A percentile compares a stretch with the other conserved stretches of the same genome.
Conservation (phyloP, 2,113 vertebrate genomes). For the Emydura subglobosa region DNA sequence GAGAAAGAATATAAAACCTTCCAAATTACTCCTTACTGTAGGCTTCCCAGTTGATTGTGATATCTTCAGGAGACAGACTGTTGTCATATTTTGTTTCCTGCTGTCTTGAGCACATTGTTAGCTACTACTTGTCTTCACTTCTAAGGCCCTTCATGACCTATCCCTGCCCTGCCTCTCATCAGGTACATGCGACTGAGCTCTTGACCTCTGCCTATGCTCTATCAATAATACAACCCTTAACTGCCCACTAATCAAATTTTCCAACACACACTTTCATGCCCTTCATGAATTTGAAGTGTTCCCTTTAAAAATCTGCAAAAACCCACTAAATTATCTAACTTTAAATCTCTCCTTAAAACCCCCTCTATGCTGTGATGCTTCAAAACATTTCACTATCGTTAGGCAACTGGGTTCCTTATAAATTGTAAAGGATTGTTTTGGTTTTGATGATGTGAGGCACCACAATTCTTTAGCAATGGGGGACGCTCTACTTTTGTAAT, state of each 20-base stretch:
- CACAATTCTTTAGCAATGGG: neutral
- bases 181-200: neutral
- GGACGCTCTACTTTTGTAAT: constrained; percentile 28
- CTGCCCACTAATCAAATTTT: neutral
- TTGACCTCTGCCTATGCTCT: neutral
- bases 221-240: neutral
- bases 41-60: neutral
- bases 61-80: neutral
- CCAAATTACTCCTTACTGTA: neutral
- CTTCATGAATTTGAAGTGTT: neutral
- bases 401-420: neutral
- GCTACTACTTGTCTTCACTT: neutral
- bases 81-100: neutral
- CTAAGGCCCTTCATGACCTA: neutral
- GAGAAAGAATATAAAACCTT: neutral
- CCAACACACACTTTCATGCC: neutral
- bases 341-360: neutral
- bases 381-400: neutral
- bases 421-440: neutral
- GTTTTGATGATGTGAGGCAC: neutral
- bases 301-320: neutral
- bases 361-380: neutral
- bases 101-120: neutral
- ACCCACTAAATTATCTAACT: neutral
- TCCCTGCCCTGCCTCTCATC: neutral